Evolutionary conservation across 2,113 vertebrate genomes (phyloP), one percentile per base, ranked within the genome.

Genomic region (Rhizomys pruinosus): DNA sequence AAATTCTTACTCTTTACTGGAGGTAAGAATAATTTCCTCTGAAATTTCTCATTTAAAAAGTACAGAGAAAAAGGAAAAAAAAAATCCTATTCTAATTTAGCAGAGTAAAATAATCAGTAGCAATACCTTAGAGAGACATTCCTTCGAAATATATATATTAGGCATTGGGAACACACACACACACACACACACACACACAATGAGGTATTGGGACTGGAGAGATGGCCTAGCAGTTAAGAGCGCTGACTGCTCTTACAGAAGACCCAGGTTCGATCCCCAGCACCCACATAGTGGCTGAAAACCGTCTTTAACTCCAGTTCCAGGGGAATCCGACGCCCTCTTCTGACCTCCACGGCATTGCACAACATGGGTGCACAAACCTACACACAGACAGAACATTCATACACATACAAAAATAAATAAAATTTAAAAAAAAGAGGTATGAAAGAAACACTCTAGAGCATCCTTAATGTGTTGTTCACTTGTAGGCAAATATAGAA

Each of bases 1-100:
- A 92, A 72, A 72, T 39, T 4, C 19, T 61, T 11, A 92, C 16
- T 9, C 63, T 63, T 25, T 81, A 37, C 63, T 11, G 37, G 42
- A 94, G 20, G 8, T 23, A 87, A 90, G 17, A 86, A 91, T 23
- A 91, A 9, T 87, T 84, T 47, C 81, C 63, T 42, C 32, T 69
- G 39, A 92, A 95, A 92, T 87, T 68, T 84, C 72, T 57, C n/a
- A 87, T 47, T 25, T 15, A 66, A 86, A n/a, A n/a, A 72, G 12
- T 76, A 55, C 2, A 9, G 11, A 32, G 29, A 22, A 7, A n/a
- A n/a, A n/a, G n/a, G n/a, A n/a, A 3, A 44, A n/a, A 4, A 16
- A 3, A 85, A 77, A 12, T 29, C 66, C 68, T 12, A 13, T 78
- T 94, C 29, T 94, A 81, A 74, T n/a, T 94, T 81, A 85, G 5